Evolutionary conservation across 2,113 vertebrate genomes (phyloP).

Genomic region (Arizona elegans): DNA sequence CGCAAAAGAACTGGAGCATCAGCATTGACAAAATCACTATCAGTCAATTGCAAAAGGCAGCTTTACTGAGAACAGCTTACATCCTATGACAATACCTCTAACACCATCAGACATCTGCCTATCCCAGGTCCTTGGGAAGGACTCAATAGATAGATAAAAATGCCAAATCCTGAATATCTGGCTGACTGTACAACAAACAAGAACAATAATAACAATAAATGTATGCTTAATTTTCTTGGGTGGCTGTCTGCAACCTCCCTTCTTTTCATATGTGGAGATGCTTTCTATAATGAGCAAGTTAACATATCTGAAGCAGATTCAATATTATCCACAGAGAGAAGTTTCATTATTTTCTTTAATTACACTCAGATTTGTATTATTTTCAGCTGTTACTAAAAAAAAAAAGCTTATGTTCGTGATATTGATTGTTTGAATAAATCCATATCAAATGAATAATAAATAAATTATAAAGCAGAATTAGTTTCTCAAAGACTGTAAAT

Average conservation of each 20-base stretch:
- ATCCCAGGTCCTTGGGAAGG: neutral
- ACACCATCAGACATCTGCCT: neutral
- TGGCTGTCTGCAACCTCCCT: neutral
- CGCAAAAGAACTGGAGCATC: neutral
- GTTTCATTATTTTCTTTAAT: neutral
- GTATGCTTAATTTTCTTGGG: neutral
- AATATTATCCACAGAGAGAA: rapidly evolving
- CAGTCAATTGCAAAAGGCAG: neutral
- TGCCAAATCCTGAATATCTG: neutral
- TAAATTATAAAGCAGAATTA: constrained; percentile 42
- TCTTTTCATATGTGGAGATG: neutral
- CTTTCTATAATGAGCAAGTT: neutral
- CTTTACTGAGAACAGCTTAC: neutral
- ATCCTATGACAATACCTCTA: neutral
- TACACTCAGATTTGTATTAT: neutral
- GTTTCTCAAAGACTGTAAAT: constrained; percentile 35
- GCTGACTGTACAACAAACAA: neutral
- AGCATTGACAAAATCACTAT: neutral
- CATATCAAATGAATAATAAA: constrained; percentile 40
- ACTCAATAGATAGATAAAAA: neutral
- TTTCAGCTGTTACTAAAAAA: constrained; percentile 9
- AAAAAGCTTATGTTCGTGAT: constrained; percentile 14
- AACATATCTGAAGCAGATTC: neutral
- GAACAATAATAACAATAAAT: neutral
- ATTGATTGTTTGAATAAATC: constrained; percentile 46